Evolutionary conservation across 2,888 invertebrate species (phyloP).

Genomic region (Tanypteryx hageni): DNA sequence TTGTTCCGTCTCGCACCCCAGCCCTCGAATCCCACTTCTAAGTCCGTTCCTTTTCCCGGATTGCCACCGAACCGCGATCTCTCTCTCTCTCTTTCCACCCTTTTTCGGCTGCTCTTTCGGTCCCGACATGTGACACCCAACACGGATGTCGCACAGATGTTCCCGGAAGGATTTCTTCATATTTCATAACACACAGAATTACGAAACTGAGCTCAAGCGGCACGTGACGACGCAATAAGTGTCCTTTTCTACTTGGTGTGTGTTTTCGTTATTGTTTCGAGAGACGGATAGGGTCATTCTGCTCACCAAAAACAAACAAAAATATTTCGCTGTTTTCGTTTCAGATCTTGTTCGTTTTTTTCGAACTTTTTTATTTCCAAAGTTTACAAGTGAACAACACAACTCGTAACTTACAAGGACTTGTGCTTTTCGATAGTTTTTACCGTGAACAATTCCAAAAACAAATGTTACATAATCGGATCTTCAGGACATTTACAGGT

Average conservation of each 20-base stretch:
- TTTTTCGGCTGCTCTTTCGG: not conserved
- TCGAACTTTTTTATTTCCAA: too few relatives aligned
- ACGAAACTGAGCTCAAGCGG: not conserved
- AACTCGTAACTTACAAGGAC: too few relatives aligned
- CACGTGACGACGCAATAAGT: not conserved
- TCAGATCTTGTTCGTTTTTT: too few relatives aligned
- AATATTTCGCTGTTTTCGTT: too few relatives aligned
- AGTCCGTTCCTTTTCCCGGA: not conserved
- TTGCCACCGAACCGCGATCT: not conserved
- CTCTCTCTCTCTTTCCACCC: not conserved
- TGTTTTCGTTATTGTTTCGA: not conserved
- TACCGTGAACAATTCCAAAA: too few relatives aligned
- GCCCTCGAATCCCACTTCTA: not conserved
- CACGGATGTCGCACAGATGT: constrained; percentile 5
- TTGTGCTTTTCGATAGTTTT: too few relatives aligned
- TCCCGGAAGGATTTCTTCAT: not conserved
- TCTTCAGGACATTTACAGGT: too few relatives aligned
- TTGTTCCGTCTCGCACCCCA: not conserved
- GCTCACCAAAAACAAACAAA: too few relatives aligned
- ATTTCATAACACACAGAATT: not conserved
- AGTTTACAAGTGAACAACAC: too few relatives aligned
- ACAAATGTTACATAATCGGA: too few relatives aligned
- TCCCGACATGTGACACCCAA: not conserved
- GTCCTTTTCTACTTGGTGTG: not conserved
- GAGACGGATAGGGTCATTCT: too few relatives aligned